Conservation (phyloP, 2,113 vertebrate species). For the Anarrhichthys ocellatus region DNA sequence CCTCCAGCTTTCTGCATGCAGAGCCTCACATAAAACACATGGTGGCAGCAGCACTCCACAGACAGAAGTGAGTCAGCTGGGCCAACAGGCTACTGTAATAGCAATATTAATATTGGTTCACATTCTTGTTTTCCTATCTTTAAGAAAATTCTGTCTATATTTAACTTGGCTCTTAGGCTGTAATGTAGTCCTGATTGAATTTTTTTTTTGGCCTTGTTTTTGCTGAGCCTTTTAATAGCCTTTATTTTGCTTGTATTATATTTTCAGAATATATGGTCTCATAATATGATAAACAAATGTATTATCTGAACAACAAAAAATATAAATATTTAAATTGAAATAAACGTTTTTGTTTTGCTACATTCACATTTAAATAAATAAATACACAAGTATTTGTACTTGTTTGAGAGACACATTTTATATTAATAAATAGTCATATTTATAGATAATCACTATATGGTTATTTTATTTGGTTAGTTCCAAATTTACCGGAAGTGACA, state of each 20-base stretch:
- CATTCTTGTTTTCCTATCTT: too few species aligned
- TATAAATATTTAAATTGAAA: neutral
- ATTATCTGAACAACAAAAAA: neutral
- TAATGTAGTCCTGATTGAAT: too few species aligned
- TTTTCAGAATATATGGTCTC: neutral
- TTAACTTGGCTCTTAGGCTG: too few species aligned
- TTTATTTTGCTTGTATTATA: neutral
- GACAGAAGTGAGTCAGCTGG: neutral
- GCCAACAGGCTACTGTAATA: neutral
- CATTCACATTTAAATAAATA: neutral
- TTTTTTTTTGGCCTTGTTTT: neutral
- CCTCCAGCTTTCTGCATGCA: neutral
- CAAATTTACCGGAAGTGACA: conserved; percentile 45
- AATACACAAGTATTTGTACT: neutral
- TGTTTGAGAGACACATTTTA: neutral
- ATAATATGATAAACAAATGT: neutral
- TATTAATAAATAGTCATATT: neutral
- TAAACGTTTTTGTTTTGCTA: neutral
- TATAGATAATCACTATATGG: neutral
- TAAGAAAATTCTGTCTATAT: too few species aligned
- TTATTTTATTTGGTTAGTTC: neutral
- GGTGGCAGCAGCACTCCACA: conserved; percentile 50
- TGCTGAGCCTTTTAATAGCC: neutral
- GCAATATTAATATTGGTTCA: too few species aligned
- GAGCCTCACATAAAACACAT: conserved; percentile 33